Conservation (phyloP, 35 echinoderm and acorn worm genomes). For the Apostichopus japonicus region DNA sequence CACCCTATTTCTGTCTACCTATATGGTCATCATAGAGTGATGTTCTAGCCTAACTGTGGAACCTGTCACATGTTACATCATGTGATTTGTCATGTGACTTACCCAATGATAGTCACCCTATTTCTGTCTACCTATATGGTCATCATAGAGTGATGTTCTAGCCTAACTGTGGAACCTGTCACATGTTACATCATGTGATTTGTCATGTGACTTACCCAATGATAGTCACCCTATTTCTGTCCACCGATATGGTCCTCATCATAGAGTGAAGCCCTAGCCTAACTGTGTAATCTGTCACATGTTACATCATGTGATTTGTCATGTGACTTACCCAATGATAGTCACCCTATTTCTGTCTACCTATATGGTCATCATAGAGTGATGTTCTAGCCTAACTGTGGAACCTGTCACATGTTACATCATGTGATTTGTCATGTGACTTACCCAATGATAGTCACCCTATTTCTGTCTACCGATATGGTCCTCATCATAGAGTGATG, state of each 20-base stretch:
- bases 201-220: conserved; percentile 72
- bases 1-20: conserved; percentile 85
- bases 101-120: conserved; percentile 86
- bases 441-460: conserved; percentile 89
- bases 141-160: conserved; percentile 91
- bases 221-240: conserved; percentile 82
- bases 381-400: conserved; percentile 89
- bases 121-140: conserved; percentile 92
- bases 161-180: conserved; percentile 89
- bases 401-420: conserved; percentile 90
- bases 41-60: conserved; percentile 89
- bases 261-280: conserved; percentile 91
- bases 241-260: conserved; percentile 90
- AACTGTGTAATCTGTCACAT: conserved; percentile 91
- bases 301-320: no score
- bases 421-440: neutral
- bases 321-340: conserved; percentile 78
- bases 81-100: conserved; percentile 17
- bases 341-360: conserved; percentile 89
- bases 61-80: conserved; percentile 75
- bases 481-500: conserved; percentile 92
- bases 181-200: no score
- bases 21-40: conserved; percentile 91
- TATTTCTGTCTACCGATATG: conserved; percentile 88
- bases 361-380: conserved; percentile 86